These are phyloP conservation scores for Gobius niger DNA, from an alignment of 2,113 vertebrate genomes.

Conservation along the genomic window DNA sequence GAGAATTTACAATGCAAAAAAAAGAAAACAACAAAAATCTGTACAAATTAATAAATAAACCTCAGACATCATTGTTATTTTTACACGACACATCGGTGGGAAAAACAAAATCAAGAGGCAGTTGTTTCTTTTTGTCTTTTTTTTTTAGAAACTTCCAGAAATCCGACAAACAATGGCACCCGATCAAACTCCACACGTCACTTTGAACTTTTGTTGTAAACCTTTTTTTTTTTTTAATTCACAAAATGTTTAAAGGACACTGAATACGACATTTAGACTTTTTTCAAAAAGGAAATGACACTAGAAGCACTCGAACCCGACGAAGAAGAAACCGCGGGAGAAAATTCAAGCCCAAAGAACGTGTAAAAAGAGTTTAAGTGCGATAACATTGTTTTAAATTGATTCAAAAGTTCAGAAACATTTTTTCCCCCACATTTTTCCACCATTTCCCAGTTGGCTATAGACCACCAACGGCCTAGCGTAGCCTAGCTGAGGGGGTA, in stretches of 20 bases:
- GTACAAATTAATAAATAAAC: constrained; percentile 80
- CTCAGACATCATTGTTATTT: constrained; percentile 43
- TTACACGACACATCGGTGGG: constrained; percentile 51
- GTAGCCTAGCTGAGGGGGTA: no score
- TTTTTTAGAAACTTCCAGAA: constrained; percentile 59
- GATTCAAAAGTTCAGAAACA: no score
- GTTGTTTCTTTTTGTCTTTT: constrained; percentile 9
- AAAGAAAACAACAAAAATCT: constrained; percentile 43
- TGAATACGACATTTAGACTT: background rate
- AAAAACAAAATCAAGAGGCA: constrained; percentile 43
- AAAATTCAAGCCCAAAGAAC: constrained; percentile 2
- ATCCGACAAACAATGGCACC: constrained; percentile 65
- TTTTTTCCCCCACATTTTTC: no score
- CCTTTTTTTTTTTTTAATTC: constrained; percentile 47
- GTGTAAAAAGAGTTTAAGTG: background rate
- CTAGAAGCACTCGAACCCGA: constrained; percentile 8
- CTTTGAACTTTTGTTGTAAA: constrained; percentile 39
- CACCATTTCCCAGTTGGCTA: no score
- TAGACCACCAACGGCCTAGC: no score
- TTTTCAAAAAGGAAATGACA: background rate
- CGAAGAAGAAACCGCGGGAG: background rate
- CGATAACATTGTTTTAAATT: background rate
- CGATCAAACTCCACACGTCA: constrained; percentile 31
- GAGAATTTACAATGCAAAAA: constrained; percentile 77
- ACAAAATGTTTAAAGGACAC: constrained; percentile 35